Conservation (phyloP, 2,888 invertebrate species). For the Pammene fasciana region DNA sequence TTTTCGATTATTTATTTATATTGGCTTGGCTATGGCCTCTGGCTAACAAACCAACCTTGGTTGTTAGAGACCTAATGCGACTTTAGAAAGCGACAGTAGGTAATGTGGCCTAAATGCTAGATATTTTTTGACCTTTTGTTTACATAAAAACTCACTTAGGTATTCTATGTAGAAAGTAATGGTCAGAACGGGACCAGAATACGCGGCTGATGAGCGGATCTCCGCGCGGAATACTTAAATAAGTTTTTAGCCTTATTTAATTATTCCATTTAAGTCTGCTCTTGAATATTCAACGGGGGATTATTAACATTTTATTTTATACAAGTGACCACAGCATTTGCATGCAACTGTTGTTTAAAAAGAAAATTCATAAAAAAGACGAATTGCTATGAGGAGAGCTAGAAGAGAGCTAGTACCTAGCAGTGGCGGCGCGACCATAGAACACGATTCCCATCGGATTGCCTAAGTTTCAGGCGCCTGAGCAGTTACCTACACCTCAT, state of each 20-base stretch:
- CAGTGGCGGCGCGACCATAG: no score
- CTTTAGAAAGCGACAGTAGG: no score
- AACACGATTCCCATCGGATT: no score
- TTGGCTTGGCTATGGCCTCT: no score
- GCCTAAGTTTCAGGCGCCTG: no score
- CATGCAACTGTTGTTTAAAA: background rate
- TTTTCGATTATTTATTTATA: no score
- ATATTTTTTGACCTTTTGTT: constrained; percentile 7
- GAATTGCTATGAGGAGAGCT: background rate
- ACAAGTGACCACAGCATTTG: constrained; percentile 14
- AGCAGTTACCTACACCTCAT: no score
- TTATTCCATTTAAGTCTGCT: constrained; percentile 70
- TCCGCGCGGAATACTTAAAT: constrained; percentile 71
- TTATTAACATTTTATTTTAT: constrained; percentile 40
- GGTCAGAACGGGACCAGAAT: constrained; percentile 73
- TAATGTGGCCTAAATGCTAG: background rate
- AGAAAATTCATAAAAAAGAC: background rate
- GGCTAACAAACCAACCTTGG: no score
- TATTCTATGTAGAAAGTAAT: constrained; percentile 55
- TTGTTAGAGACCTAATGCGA: no score
- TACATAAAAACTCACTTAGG: constrained; percentile 31
- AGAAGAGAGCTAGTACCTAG: background rate
- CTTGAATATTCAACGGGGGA: constrained; percentile 71
- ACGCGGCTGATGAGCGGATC: constrained; percentile 63
- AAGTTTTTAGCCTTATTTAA: constrained; percentile 77